Percentiles rank a stretch among this genome's conserved stretches.
Conservation (phyloP, 2,888 invertebrate genomes). For the Leucania comma region DNA sequence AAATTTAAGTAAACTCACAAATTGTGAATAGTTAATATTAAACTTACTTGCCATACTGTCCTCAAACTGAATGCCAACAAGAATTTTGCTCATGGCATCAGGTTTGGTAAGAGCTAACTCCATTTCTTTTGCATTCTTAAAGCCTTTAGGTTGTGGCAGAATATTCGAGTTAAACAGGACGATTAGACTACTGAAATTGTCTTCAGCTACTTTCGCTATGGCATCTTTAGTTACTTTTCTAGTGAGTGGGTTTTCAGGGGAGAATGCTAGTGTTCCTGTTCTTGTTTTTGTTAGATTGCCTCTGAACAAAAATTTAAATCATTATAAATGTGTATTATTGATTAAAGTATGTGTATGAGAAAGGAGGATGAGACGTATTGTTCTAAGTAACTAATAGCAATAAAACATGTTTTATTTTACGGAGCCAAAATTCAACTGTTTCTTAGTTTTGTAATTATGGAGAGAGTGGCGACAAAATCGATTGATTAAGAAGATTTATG, state of each 20-base stretch:
- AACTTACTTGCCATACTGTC: conserved; percentile 87
- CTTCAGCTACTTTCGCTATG: conserved; percentile 82
- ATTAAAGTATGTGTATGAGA: background rate
- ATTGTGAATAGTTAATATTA: background rate
- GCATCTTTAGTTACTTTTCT: conserved; percentile 82
- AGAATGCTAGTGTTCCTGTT: conserved; percentile 85
- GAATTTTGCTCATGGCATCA: conserved; percentile 84
- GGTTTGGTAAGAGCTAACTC: conserved; percentile 82
- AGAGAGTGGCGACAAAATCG: too few relatives aligned
- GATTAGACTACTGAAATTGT: conserved; percentile 82
- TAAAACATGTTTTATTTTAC: too few relatives aligned
- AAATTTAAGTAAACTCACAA: background rate
- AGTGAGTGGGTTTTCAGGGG: conserved; percentile 84
- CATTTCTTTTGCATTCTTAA: conserved; percentile 80
- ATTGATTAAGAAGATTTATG: too few relatives aligned
- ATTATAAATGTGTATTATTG: conserved; percentile 9
- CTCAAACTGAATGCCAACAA: conserved; percentile 87
- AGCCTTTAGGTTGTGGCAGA: conserved; percentile 85
- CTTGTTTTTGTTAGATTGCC: conserved; percentile 82
- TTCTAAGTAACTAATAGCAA: background rate
- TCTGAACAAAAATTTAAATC: conserved; percentile 66
- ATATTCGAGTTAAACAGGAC: conserved; percentile 81
- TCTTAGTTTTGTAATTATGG: too few relatives aligned
- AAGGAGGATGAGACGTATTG: background rate
- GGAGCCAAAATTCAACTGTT: too few relatives aligned